These are phyloP conservation scores for Cheirogaleus major DNA, from an alignment of 2,797 vertebrate species.

Conservation along the genomic window DNA sequence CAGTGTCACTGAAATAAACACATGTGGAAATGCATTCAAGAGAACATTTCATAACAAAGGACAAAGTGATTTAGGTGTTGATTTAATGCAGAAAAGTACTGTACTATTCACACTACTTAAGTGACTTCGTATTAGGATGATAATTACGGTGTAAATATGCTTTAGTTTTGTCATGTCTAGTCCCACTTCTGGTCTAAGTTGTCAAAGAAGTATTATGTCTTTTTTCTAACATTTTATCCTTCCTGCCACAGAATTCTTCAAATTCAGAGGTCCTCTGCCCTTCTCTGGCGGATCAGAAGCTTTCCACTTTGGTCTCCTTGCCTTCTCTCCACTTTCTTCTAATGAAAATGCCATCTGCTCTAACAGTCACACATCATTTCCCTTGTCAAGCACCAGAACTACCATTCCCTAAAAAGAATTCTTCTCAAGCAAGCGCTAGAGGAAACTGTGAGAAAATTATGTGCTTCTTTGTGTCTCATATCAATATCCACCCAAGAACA, in stretches of 20 bases:
- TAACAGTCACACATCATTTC: background rate
- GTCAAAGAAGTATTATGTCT: background rate
- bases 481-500: background rate
- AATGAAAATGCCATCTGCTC: background rate
- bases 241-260: background rate
- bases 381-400: background rate
- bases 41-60: background rate
- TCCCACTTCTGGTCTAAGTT: background rate
- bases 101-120: background rate
- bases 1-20: background rate
- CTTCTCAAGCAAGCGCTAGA: background rate
- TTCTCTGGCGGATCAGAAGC: background rate
- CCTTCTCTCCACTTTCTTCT: background rate
- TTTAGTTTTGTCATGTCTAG: background rate
- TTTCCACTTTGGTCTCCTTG: background rate
- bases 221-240: background rate
- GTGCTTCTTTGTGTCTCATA: background rate
- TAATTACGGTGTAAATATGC: background rate
- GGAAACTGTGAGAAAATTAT: background rate
- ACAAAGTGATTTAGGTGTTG: background rate
- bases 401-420: background rate
- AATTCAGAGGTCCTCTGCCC: background rate
- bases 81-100: background rate
- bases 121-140: background rate
- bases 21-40: background rate